Evolutionary conservation across 2,888 invertebrate genomes (phyloP), one percentile per base, ranked within the genome.

Genomic region (Panorpa germanica): DNA sequence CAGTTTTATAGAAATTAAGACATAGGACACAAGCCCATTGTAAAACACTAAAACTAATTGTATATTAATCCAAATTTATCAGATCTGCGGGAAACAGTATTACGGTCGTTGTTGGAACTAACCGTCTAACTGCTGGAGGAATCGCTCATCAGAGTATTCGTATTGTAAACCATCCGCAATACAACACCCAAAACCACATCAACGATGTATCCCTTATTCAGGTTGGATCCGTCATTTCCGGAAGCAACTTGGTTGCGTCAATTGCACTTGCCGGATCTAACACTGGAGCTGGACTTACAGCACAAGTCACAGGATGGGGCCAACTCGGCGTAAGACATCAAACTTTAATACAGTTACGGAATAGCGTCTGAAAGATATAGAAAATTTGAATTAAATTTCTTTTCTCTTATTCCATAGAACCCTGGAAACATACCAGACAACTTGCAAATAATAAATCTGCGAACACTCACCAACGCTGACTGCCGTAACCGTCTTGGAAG

Each of bases 201-300:
- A 32, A 36, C 23, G 36, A 36, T 25, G 28, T 36, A 3, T 17
- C 23, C 15, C 30, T 33, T 9, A 25, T 33, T 7, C 31, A 30
- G 18, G 30, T 30, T 8, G 13, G 13, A 23, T 14, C 24, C 11
- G 18, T 20, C 7, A 32, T 37, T 17, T 15, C 19, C 7, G 26
- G 13, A 10, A 26, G 16, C 6, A 14, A 29, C 11, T 14, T 10
- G 13, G 33, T 34, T 17, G 13, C 5, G 3, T 7, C 31, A 10
- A 31, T 34, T 17, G n/a, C 21, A 28, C 16, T 31, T 16, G 36
- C 26, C 8, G 2, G 17, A 6, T 16, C 14, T 10, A 16, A 22
- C 8, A 29, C 28, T 14, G 31, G 31, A 5, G 32, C 20, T 13
- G n/a, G n/a, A n/a, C n/a, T n/a, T n/a, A 21, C 16, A 6, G 26